Evolutionary conservation across 1,140 invertebrate species (phyloP).

Genomic region (Drepana arcuata): DNA sequence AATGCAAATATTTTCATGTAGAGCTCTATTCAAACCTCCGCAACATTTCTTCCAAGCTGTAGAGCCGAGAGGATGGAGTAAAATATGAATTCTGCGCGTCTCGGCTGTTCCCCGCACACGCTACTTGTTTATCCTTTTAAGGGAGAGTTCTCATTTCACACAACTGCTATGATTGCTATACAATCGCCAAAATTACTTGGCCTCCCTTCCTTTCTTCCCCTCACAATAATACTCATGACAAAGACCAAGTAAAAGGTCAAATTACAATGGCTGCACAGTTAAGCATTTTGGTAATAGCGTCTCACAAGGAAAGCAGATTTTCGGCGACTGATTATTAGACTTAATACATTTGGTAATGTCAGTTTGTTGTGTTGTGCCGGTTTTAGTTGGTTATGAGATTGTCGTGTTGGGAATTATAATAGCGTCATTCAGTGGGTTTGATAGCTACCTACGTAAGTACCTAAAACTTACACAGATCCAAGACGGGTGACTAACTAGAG

Average conservation of each 20-base stretch:
- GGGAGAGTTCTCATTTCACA: constrained; percentile 68
- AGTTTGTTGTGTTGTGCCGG: constrained; percentile 19
- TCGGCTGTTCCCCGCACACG: constrained; percentile 66
- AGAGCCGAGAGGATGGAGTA: constrained; percentile 45
- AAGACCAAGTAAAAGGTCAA: constrained; percentile 6
- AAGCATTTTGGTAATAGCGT: constrained; percentile 30
- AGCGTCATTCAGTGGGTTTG: too few relatives aligned
- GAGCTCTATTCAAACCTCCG: constrained; percentile 22
- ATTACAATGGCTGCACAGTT: constrained; percentile 21
- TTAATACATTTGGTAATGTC: constrained; percentile 21
- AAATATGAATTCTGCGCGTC: constrained; percentile 65
- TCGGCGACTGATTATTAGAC: constrained; percentile 32
- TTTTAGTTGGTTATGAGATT: constrained; percentile 8
- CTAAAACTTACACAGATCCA: too few relatives aligned
- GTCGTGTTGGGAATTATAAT: too few relatives aligned
- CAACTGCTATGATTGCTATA: constrained; percentile 65
- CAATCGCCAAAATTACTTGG: constrained; percentile 35
- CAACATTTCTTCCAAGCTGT: constrained; percentile 3
- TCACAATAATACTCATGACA: background rate
- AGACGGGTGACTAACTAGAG: too few relatives aligned
- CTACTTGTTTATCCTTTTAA: constrained; percentile 70
- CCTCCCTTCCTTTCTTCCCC: constrained; percentile 7
- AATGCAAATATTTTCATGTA: constrained; percentile 10
- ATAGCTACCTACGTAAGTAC: too few relatives aligned
- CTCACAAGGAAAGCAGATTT: constrained; percentile 33